These are phyloP conservation scores for Oophaga sylvatica DNA, from an alignment of 2,797 vertebrate genomes.

Conservation along the genomic window DNA sequence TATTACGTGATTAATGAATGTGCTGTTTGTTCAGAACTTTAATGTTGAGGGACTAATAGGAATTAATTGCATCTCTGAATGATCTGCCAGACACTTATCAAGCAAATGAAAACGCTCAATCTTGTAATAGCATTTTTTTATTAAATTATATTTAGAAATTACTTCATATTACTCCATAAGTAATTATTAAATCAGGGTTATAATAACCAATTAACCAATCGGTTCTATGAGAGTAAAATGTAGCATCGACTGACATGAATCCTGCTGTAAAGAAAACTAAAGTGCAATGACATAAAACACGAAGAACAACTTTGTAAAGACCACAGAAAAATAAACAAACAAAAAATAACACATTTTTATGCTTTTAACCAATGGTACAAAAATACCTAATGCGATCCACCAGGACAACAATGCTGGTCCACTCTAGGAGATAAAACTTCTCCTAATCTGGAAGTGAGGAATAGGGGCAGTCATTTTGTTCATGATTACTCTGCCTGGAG, in stretches of 20 bases:
- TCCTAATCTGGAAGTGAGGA: not conserved
- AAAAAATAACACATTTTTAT: not conserved
- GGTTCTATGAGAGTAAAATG: conserved; percentile 30
- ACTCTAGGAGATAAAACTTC: not conserved
- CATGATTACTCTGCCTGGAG: not conserved
- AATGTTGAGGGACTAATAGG: no score
- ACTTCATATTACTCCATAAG: conserved; percentile 23
- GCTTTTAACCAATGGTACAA: not conserved
- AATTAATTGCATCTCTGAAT: not conserved
- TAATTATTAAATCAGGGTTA: conserved; percentile 33
- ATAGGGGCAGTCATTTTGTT: not conserved
- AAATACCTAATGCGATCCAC: conserved; percentile 9
- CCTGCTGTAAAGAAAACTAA: conserved; percentile 38
- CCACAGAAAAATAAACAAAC: not conserved
- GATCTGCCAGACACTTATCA: not conserved
- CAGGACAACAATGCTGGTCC: not conserved
- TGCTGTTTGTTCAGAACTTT: no score
- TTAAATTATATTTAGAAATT: conserved; percentile 51
- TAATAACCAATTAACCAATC: conserved; percentile 26
- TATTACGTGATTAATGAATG: no score
- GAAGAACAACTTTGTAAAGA: conserved; percentile 5
- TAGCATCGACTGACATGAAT: conserved; percentile 2
- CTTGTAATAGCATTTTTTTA: conserved; percentile 25
- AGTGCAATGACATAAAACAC: conserved; percentile 41
- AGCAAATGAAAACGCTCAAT: not conserved